phyloP scores from a whole-genome alignment of 2,113 vertebrate species.

The Zosterops lateralis region DNA sequence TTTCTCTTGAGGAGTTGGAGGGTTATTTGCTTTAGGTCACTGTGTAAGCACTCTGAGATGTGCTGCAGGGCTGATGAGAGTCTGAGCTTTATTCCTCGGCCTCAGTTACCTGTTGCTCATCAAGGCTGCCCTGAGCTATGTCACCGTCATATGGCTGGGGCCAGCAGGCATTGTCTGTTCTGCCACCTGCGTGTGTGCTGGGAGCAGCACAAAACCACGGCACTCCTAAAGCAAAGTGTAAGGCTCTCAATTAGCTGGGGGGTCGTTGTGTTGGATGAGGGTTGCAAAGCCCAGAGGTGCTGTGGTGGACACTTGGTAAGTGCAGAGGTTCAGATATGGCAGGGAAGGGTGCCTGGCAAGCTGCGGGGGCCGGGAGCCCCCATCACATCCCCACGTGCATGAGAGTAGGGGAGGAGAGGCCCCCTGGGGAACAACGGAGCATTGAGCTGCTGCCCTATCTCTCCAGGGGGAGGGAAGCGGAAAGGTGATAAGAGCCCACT shows the following conservation, averaged over 20 bases:
- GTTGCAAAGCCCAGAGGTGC: not conserved
- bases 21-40: not conserved
- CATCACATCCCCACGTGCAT: accelerated
- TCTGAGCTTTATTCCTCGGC: not conserved
- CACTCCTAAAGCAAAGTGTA: not conserved
- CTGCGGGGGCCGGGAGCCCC: accelerated
- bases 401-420: not conserved
- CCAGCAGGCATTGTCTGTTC: not conserved
- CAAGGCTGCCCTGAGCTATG: not conserved
- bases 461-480: conserved; percentile 60
- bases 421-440: conserved; percentile 67
- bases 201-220: accelerated
- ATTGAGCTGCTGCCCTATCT: conserved; percentile 70
- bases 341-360: not conserved
- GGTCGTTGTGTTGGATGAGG: not conserved
- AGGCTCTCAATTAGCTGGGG: accelerated
- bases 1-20: not conserved
- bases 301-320: not conserved
- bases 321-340: accelerated
- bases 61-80: not conserved
- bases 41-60: accelerated
- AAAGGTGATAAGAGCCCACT: conserved; percentile 71
- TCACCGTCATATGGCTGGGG: not conserved
- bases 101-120: not conserved
- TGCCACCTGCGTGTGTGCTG: not conserved